A percentile compares a stretch with the other conserved stretches of the same genome.
phyloP scores from a whole-genome alignment of 2,113 vertebrate species.

The Gambusia affinis region DNA sequence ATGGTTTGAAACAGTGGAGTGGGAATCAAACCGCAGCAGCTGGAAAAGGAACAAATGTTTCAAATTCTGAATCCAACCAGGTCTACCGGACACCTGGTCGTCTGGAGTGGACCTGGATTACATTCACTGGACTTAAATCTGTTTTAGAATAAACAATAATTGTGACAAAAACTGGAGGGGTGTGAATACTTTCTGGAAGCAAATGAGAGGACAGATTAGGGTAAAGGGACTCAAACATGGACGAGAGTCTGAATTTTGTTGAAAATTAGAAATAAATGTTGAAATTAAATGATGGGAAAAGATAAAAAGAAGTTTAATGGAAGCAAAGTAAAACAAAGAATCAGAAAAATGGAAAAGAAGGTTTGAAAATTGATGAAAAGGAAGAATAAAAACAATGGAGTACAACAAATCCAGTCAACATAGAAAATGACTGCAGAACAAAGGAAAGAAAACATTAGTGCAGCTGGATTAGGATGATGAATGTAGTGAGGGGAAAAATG shows the following conservation, averaged over 20 bases:
- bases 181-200: too few relatives aligned
- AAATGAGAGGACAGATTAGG: too few relatives aligned
- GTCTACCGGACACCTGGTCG: too few relatives aligned
- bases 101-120: too few relatives aligned
- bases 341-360: background rate
- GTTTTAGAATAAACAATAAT: too few relatives aligned
- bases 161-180: too few relatives aligned
- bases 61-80: too few relatives aligned
- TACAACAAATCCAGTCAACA: background rate
- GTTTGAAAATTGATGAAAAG: background rate
- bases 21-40: too few relatives aligned
- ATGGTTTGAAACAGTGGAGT: too few relatives aligned
- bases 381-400: constrained; percentile 7
- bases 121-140: too few relatives aligned
- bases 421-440: background rate
- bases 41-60: too few relatives aligned
- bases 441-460: background rate
- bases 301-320: background rate
- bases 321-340: background rate
- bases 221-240: background rate
- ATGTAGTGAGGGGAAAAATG: background rate
- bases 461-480: background rate
- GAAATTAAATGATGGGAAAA: background rate
- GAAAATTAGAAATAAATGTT: background rate
- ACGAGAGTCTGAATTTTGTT: background rate